These are phyloP conservation scores for Brachypterus glaber DNA, from an alignment of 2,888 invertebrate species.

Conservation along the genomic window DNA sequence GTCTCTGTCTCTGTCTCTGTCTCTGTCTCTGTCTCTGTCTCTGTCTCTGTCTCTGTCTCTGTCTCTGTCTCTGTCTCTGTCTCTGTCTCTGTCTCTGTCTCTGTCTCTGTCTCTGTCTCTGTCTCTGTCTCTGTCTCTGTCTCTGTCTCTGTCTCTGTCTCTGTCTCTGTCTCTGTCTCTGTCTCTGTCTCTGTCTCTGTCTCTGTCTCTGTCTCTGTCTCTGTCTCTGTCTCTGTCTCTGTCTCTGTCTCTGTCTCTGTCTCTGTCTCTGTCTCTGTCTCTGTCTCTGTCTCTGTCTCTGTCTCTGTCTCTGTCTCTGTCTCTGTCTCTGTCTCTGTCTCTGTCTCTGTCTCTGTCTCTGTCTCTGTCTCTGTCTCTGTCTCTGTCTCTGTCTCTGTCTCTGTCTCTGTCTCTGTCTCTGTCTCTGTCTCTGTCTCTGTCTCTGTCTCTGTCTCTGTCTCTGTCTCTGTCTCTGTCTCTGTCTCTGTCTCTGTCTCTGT, in stretches of 20 bases:
- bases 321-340: conserved; percentile 10
- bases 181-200: no score
- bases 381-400: conserved; percentile 10
- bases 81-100: no score
- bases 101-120: no score
- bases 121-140: no score
- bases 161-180: no score
- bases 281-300: conserved; percentile 12
- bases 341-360: conserved; percentile 11
- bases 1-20: no score
- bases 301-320: conserved; percentile 12
- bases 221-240: conserved; percentile 13
- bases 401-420: conserved; percentile 11
- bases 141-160: no score
- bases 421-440: conserved; percentile 9
- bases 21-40: no score
- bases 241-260: conserved; percentile 12
- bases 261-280: conserved; percentile 12
- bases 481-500: conserved; percentile 12
- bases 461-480: conserved; percentile 12
- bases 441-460: conserved; percentile 11
- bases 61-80: no score
- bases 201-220: conserved; percentile 11
- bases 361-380: conserved; percentile 10
- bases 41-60: no score